These are phyloP conservation scores for Melanostoma mellinum DNA, from an alignment of 2,888 invertebrate species.

Conservation along the genomic window DNA sequence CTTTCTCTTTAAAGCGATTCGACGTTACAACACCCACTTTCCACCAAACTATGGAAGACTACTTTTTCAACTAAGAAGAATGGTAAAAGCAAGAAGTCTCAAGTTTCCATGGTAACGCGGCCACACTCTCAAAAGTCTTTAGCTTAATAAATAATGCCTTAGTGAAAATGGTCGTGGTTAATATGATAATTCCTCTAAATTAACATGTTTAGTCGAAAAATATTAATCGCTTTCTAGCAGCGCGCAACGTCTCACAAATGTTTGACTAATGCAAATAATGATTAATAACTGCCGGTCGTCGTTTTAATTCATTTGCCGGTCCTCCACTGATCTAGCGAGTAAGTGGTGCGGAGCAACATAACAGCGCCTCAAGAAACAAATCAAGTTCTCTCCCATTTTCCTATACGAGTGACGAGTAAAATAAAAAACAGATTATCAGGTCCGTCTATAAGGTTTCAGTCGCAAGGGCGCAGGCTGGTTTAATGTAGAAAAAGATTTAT, in stretches of 20 bases:
- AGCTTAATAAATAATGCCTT: conserved; percentile 12
- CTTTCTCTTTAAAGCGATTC: no score
- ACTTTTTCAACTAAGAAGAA: no score
- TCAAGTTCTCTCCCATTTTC: conserved; percentile 43
- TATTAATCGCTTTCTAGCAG: conserved; percentile 57
- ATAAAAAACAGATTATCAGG: not conserved
- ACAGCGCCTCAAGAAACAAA: conserved; percentile 64
- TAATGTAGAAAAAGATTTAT: no score
- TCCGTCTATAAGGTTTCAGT: not conserved
- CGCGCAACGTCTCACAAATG: conserved; percentile 55
- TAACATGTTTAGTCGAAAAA: conserved; percentile 71
- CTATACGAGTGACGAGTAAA: not conserved
- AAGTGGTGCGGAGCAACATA: conserved; percentile 33
- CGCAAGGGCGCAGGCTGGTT: no score
- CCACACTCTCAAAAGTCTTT: no score
- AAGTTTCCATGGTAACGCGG: no score
- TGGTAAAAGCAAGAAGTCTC: no score
- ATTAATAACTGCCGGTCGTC: conserved; percentile 67
- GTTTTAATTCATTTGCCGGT: conserved; percentile 69
- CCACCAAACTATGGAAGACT: no score
- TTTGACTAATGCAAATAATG: conserved; percentile 71
- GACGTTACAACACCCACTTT: no score
- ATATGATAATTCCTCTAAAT: conserved; percentile 67
- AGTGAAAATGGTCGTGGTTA: conserved; percentile 9
- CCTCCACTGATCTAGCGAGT: conserved; percentile 40